Conservation (phyloP, 1,140 invertebrate genomes). For the Zelostemma sp. region DNA sequence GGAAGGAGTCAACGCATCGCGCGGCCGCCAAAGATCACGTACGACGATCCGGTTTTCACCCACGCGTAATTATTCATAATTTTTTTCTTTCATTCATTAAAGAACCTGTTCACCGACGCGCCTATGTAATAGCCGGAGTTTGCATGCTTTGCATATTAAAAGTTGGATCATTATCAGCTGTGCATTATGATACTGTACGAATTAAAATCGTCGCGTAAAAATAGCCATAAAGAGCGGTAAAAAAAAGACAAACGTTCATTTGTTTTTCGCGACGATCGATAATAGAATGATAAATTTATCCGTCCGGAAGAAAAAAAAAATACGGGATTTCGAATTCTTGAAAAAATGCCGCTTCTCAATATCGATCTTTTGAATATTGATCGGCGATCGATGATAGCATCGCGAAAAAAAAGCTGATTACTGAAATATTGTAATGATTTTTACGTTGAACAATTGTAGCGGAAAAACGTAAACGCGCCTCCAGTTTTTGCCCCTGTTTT, state of each 20-base stretch:
- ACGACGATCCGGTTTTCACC: conserved; percentile 24
- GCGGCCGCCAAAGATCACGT: conserved; percentile 3
- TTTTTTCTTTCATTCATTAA: conserved; percentile 27
- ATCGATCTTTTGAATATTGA: no score
- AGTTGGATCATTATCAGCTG: conserved; percentile 2
- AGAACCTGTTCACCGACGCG: conserved; percentile 22
- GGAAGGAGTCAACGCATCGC: neutral
- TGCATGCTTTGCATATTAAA: conserved; percentile 14
- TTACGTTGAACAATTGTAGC: no score
- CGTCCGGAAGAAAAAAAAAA: neutral
- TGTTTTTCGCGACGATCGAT: neutral
- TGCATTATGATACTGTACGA: conserved; percentile 6
- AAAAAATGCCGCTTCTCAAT: no score
- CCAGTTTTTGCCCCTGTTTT: neutral
- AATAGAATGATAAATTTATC: neutral
- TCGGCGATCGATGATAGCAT: no score
- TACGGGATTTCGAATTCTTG: no score
- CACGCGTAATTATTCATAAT: conserved; percentile 15
- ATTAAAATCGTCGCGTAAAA: conserved; percentile 2
- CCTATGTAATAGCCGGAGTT: conserved; percentile 17
- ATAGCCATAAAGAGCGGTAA: neutral
- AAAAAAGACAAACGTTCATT: neutral
- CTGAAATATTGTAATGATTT: no score
- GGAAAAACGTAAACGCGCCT: no score
- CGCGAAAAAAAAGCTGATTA: no score